Base-by-base conservation (phyloP, 1,140 invertebrate genomes). In the Macrostomum lignano region DNA sequence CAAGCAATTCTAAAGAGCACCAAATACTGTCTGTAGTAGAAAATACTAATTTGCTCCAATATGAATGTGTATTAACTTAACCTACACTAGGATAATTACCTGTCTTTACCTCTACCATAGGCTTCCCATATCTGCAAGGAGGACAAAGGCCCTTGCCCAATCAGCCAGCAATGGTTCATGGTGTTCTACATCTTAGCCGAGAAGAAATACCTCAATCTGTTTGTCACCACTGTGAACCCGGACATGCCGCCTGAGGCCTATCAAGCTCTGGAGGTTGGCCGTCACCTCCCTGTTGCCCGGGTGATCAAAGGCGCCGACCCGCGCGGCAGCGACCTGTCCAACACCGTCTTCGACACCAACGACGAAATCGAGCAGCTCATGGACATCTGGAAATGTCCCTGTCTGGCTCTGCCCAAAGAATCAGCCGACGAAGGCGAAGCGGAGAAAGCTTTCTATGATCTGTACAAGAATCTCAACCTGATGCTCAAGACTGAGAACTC, bases 401-500 rank as follows among this genome's bases (percentile, higher is more conserved):
- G 45, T 28, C 35, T 49, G 33, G 44, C 45, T 28, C 36, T 43
- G 25, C 43, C 42, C 17, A 41, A 44, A 31, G 32, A 39, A 14
- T 39, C 41, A 21, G 44, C 45, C 33, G 22, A 46, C 36, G 44
- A 51, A 23, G 43, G 42, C 15, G 38, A 43, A 32, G 44, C 46
- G 33, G 47, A 51, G 31, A 54, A 52, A 35, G 43, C 25, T 25
- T 55, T 60, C 34, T 51, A 57, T 36, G 49, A 50, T 42, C 38
- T 61, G 13, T 59, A 58, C 39, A 55, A 52, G 49, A 52, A 51
- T 30, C 56, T 55, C 41, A 55, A 55, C 37, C 33, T 52, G 7
- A 55, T 54, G 36, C 40, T 55, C 14, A 41, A 42, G 35, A 44
- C 41, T 17, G 41, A 46, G 19, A 36, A 46, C 25, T 43, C 48